A percentile compares a stretch with the other conserved stretches of the same genome.
These are phyloP conservation scores for Lymantria monacha DNA, from an alignment of 2,888 invertebrate genomes.

Conservation along the genomic window DNA sequence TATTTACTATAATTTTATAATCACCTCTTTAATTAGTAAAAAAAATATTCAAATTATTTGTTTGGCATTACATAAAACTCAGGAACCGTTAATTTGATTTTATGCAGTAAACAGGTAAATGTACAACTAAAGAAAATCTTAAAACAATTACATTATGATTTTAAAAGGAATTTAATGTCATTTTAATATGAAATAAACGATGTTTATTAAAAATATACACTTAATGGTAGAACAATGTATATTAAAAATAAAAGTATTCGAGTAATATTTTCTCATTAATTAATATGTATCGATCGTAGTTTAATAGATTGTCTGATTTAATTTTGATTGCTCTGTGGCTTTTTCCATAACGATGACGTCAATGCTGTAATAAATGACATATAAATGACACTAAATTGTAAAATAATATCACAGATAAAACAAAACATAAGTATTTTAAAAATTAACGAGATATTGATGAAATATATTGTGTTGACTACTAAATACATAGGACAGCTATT, in stretches of 20 bases:
- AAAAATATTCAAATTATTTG: not conserved
- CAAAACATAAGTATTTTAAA: not conserved
- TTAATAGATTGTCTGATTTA: not conserved
- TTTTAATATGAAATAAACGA: conserved; percentile 2
- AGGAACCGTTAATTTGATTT: not conserved
- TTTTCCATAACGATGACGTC: conserved; percentile 31
- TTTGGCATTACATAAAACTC: not conserved
- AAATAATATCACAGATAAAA: not conserved
- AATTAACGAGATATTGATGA: too few relatives aligned
- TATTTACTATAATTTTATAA: too few relatives aligned
- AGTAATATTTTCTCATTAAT: not conserved
- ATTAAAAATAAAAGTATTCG: not conserved
- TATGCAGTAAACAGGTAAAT: not conserved
- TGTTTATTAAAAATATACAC: conserved; percentile 9
- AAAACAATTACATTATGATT: not conserved
- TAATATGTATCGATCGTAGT: not conserved
- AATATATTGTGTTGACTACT: too few relatives aligned
- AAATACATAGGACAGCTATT: too few relatives aligned
- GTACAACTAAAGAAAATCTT: not conserved
- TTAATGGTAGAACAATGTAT: not conserved
- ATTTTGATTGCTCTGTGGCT: conserved; percentile 3
- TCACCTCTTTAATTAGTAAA: not conserved
- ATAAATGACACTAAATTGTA: not conserved
- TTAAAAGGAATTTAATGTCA: not conserved
- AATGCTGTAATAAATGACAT: conserved; percentile 3